These are phyloP conservation scores for Hyles euphorbiae DNA, from an alignment of 1,140 invertebrate species.

Conservation along the genomic window DNA sequence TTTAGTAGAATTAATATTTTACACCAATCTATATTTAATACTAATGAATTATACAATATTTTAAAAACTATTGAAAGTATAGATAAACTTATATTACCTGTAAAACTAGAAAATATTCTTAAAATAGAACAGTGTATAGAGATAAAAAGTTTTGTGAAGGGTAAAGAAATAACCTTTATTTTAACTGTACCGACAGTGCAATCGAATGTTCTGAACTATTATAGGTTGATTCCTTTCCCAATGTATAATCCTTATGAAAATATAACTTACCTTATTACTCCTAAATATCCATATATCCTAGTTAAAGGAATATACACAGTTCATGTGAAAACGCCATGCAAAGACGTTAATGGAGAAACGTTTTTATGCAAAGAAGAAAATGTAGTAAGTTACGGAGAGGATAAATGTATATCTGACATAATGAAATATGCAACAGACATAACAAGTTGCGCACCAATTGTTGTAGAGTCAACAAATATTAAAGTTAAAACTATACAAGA, in stretches of 20 bases:
- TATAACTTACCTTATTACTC: conserved; percentile 15
- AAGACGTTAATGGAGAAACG: conserved; percentile 11
- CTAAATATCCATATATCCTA: conserved; percentile 22
- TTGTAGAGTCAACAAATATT: too few relatives aligned
- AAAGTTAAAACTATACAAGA: too few relatives aligned
- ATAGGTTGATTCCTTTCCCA: conserved; percentile 16
- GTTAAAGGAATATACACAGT: conserved; percentile 18
- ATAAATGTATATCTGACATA: too few relatives aligned
- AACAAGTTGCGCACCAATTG: too few relatives aligned
- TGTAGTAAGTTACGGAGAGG: too few relatives aligned
- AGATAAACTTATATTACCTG: conserved; percentile 16
- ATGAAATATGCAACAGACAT: too few relatives aligned
- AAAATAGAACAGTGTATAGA: conserved; percentile 20
- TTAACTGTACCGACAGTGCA: conserved; percentile 16
- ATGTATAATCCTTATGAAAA: conserved; percentile 8
- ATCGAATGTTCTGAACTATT: conserved; percentile 17
- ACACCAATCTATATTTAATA: conserved; percentile 16
- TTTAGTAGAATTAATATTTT: conserved; percentile 7
- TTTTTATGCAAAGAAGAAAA: conserved; percentile 12
- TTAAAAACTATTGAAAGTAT: conserved; percentile 17
- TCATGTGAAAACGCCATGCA: conserved; percentile 14
- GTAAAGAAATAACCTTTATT: conserved; percentile 23
- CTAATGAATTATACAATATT: conserved; percentile 10
- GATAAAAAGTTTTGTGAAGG: conserved; percentile 20
- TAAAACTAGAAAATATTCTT: conserved; percentile 11